Base-by-base conservation (phyloP, 2,888 invertebrate species). In the Diplolepis rosae region DNA sequence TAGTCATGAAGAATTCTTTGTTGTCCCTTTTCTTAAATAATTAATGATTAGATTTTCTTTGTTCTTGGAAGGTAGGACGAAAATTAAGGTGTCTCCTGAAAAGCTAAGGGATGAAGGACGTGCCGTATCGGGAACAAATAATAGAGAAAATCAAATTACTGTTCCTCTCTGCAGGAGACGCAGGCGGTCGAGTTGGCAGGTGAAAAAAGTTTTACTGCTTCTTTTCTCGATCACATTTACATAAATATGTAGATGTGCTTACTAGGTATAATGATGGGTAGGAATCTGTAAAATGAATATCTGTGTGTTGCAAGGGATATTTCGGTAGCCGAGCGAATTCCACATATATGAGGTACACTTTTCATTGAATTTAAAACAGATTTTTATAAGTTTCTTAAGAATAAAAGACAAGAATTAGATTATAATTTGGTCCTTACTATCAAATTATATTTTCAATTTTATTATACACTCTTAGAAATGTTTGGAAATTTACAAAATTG, bases 271-370 rank as follows among this genome's bases (percentile, higher is more conserved):
- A 61, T 61, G 39, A 61, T 61, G 39, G 61, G 39, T 61, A 61
- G 35, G 61, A 39, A 61, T 61, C 61, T 72, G 70, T 76, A 73
- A 72, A 61, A 39, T 24, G 61, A 61, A 61, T 61, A 27, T 39
- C 39, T 39, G 82, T 81, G 80, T 82, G 75, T 75, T 82, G 66
- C 78, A 77, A 81, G 81, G 80, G 82, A 83, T 83, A 85, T 85
- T 83, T 83, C 84, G 79, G 83, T 82, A 80, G 81, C 79, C 66
- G 73, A 75, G 70, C 77, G 71, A 75, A 74, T 76, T 79, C 73
- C 69, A 76, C 78, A 76, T 72, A n/a, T 24, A 27, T 9, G 18
- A 18, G 28, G 32, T 32, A 18, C 4, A 24, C 24, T 9, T 39
- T 39, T 56, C 2, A n/a, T n/a, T n/a, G n/a, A n/a, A n/a, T n/a